Percentiles rank a stretch among this genome's conserved stretches.
phyloP scores from a whole-genome alignment of 1,140 invertebrate species.

The Panulirus ornatus region DNA sequence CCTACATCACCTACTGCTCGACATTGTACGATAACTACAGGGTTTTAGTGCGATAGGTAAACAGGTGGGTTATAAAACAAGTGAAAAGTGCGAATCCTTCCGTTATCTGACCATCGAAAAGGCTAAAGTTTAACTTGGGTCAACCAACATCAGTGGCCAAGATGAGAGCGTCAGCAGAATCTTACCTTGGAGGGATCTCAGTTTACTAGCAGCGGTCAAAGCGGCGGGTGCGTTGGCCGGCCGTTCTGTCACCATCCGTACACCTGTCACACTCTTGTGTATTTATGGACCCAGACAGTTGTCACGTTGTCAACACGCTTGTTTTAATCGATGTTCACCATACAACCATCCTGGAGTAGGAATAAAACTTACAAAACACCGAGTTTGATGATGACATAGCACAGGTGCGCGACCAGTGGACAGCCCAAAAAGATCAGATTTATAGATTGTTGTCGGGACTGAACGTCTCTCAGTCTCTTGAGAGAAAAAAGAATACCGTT shows the following conservation, averaged over 20 bases:
- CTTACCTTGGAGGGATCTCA: neutral
- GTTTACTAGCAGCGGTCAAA: neutral
- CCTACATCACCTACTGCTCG: neutral
- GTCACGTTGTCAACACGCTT: neutral
- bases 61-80: neutral
- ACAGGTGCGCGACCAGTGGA: neutral
- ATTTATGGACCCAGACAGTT: neutral
- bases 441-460: neutral
- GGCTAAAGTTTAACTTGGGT: neutral
- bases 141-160: neutral
- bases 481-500: neutral
- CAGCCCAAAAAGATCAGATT: neutral
- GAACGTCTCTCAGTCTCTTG: neutral
- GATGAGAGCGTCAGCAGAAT: conserved; percentile 11
- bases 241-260: neutral
- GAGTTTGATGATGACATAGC: neutral
- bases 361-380: neutral
- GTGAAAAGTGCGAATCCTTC: neutral
- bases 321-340: neutral
- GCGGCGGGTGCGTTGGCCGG: neutral
- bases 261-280: neutral
- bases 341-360: neutral
- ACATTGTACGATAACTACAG: neutral
- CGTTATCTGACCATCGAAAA: neutral
- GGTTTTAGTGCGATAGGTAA: neutral